These are phyloP conservation scores for Varecia variegata DNA, from an alignment of 2,797 vertebrate species.

Conservation along the genomic window DNA sequence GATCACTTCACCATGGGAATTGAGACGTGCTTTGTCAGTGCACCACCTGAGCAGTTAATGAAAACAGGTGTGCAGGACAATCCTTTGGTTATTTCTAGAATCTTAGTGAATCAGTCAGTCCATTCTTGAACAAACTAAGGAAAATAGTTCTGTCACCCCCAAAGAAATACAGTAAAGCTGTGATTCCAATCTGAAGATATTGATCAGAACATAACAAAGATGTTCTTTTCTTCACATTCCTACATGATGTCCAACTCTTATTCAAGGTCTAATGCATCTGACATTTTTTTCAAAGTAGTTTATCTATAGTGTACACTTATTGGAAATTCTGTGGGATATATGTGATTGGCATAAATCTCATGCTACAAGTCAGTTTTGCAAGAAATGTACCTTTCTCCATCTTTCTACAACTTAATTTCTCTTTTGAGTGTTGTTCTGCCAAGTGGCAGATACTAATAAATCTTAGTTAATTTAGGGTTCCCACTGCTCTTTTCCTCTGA, in stretches of 20 bases:
- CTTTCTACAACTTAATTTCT: not conserved
- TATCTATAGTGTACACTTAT: not conserved
- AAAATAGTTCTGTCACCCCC: slow-evolving; percentile 33
- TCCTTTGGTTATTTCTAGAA: slow-evolving; percentile 60
- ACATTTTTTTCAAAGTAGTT: not conserved
- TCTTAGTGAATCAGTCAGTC: slow-evolving; percentile 50
- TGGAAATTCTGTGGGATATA: not conserved
- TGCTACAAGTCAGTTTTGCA: not conserved
- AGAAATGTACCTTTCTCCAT: slow-evolving; percentile 1
- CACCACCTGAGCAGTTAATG: slow-evolving; percentile 52
- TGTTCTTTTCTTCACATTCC: slow-evolving; percentile 21
- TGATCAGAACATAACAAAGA: slow-evolving; percentile 49
- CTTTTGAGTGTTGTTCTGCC: not conserved
- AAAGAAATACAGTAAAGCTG: not conserved
- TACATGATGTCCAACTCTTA: not conserved
- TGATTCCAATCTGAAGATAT: slow-evolving; percentile 49
- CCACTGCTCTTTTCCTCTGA: not conserved
- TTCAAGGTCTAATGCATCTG: not conserved
- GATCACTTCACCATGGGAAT: slow-evolving; percentile 15
- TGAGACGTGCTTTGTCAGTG: slow-evolving; percentile 51
- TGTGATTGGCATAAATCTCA: not conserved
- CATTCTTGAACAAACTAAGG: slow-evolving; percentile 32
- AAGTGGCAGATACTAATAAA: not conserved
- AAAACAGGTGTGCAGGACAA: slow-evolving; percentile 42
- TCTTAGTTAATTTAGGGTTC: not conserved